These are phyloP conservation scores for Buceros bicornis DNA, from an alignment of 2,797 vertebrate genomes.

Conservation along the genomic window DNA sequence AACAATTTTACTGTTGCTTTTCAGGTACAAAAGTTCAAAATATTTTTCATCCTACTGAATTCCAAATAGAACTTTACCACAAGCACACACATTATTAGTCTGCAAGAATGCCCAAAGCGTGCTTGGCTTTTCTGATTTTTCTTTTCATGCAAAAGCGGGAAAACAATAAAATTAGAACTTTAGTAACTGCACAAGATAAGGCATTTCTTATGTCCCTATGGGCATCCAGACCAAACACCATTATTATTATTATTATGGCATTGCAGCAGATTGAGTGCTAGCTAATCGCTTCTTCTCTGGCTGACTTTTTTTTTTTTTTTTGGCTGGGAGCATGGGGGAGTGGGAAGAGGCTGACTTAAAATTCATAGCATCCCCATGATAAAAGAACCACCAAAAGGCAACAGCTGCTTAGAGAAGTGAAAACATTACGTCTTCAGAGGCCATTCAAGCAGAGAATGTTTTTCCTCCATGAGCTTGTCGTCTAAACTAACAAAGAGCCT, in stretches of 20 bases:
- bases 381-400: slow-evolving; percentile 30
- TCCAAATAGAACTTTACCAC: not conserved
- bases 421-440: slow-evolving; percentile 7
- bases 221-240: not conserved
- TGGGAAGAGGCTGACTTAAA: not conserved
- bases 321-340: not conserved
- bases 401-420: slow-evolving; percentile 14
- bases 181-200: not conserved
- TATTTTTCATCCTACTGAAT: not conserved
- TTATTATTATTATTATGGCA: not conserved
- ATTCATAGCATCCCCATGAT: not conserved
- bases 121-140: not conserved
- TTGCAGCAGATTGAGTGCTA: not conserved
- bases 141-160: not conserved
- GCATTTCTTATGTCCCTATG: not conserved
- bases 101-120: not conserved
- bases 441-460: not conserved
- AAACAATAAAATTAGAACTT: slow-evolving; percentile 39
- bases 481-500: not conserved
- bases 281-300: not conserved
- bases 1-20: not conserved
- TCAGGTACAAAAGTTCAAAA: not conserved
- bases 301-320: not conserved
- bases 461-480: not conserved
- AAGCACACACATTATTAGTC: not conserved